phyloP scores from a whole-genome alignment of 1,140 invertebrate genomes.

The Magallana gigas region DNA sequence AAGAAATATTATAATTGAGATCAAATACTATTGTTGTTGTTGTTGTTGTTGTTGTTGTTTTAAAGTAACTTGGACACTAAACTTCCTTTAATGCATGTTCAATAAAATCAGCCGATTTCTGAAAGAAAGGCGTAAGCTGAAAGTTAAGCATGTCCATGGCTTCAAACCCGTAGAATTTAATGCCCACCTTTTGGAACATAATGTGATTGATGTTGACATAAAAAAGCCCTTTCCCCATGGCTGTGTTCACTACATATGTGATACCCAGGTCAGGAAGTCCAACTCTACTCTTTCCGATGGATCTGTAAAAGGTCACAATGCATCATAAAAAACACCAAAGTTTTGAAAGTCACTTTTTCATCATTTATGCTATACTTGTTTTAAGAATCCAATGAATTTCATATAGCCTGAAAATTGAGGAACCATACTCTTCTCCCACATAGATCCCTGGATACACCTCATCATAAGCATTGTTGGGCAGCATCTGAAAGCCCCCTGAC shows the following conservation, averaged over 20 bases:
- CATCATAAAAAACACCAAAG: too few species aligned
- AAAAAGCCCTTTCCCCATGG: constrained; percentile 87
- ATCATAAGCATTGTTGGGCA: constrained; percentile 77
- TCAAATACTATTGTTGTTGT: too few species aligned
- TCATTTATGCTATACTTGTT: too few species aligned
- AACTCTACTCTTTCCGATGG: constrained; percentile 63
- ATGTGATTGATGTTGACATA: constrained; percentile 88
- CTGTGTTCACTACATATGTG: constrained; percentile 92
- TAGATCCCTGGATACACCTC: constrained; percentile 85
- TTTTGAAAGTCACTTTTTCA: too few species aligned
- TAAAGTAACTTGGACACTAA: constrained; percentile 59
- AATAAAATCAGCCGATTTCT: constrained; percentile 73
- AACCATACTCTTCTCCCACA: constrained; percentile 85
- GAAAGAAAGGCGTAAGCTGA: constrained; percentile 71
- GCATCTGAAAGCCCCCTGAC: constrained; percentile 74
- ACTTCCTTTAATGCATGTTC: constrained; percentile 80
- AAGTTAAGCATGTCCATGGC: constrained; percentile 73
- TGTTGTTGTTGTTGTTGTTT: too few species aligned
- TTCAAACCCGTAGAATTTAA: constrained; percentile 75
- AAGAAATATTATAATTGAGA: too few species aligned
- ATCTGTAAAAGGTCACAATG: constrained; percentile 59
- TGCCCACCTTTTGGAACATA: constrained; percentile 68
- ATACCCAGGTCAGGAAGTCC: constrained; percentile 86
- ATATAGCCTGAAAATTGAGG: not conserved
- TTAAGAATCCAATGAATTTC: not conserved